Base-by-base conservation (phyloP, 2,113 vertebrate species). In the Laticauda colubrina region DNA sequence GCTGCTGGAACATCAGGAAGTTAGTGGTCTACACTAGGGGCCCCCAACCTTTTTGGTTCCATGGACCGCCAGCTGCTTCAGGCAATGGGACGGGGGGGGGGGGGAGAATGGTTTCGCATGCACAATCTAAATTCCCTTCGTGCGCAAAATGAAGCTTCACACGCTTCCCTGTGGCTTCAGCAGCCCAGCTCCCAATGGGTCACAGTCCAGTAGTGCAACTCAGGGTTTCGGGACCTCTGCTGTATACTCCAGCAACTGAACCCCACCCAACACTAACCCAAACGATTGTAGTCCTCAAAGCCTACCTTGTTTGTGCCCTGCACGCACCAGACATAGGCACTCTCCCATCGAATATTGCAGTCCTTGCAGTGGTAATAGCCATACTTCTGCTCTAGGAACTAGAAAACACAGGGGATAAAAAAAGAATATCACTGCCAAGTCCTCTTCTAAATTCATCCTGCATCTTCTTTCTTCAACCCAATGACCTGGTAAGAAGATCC, bases 381-480 rank as follows among this genome's bases (percentile, higher is more conserved):
- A 0, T 99, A 99, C 95, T 99, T 99, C 98, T 99, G 99, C 95
- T 99, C 99, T 95, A 99, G 96, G 94, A 99, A 99, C 99, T 99
- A 91, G 59, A 88, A 26, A 86, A n/a, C 24, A 95, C 57, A 81
- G 34, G 2, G 6, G 34, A 43, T 81, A 81, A 43, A 81, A 81
- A 81, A 34, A n/a, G n/a, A 81, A 43, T 81, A 43, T 56, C 6
- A 4, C 6, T 61, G 26, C 3, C 3, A 87, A 61, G 55, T 48
- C 43, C 14, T 8, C 54, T 24, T 14, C 20, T 18, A 61, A 7
- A 18, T 14, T 45, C 23, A 14, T 7, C 43, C 51, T 20, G 15
- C 34, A 64, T 3, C 14, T 56, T 43, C 7, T 43, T 81, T 81
- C 20, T 7, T 43, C 18, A 43, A 43, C 34, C 75, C 34, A 39